Evolutionary conservation across 2,888 invertebrate species (phyloP).

Genomic region (Platycheirus albimanus): DNA sequence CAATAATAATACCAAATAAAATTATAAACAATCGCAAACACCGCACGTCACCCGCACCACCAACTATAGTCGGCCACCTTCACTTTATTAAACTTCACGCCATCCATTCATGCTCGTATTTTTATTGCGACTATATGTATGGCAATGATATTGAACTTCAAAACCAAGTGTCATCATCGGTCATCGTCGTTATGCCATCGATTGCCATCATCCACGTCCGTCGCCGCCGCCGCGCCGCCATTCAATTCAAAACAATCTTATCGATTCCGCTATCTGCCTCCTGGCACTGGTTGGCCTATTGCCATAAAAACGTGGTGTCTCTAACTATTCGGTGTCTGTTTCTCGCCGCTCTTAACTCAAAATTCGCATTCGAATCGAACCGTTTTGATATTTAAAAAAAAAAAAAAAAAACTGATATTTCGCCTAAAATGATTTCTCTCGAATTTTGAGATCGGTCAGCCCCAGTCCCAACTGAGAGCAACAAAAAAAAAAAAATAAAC

Average conservation of each 20-base stretch:
- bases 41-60: no score
- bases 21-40: no score
- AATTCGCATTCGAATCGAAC: neutral
- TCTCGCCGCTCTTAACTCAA: neutral
- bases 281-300: no score
- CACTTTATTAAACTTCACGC: no score
- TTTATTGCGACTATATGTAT: neutral
- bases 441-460: neutral
- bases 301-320: slow-evolving; percentile 17
- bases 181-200: slow-evolving; percentile 5
- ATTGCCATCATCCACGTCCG: no score
- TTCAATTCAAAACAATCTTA: neutral
- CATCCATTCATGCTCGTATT: slow-evolving; percentile 32
- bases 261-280: slow-evolving; percentile 6
- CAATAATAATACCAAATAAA: no score
- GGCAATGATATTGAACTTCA: slow-evolving; percentile 39
- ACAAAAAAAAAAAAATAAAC: slow-evolving; percentile 4
- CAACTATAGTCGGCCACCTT: no score
- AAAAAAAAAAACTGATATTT: neutral
- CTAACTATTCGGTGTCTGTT: neutral
- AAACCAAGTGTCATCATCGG: slow-evolving; percentile 18
- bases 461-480: no score
- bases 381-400: no score
- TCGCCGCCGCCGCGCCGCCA: neutral
- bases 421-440: neutral